Conservation (phyloP, 2,888 invertebrate species). For the Cheilosia vulpina region DNA sequence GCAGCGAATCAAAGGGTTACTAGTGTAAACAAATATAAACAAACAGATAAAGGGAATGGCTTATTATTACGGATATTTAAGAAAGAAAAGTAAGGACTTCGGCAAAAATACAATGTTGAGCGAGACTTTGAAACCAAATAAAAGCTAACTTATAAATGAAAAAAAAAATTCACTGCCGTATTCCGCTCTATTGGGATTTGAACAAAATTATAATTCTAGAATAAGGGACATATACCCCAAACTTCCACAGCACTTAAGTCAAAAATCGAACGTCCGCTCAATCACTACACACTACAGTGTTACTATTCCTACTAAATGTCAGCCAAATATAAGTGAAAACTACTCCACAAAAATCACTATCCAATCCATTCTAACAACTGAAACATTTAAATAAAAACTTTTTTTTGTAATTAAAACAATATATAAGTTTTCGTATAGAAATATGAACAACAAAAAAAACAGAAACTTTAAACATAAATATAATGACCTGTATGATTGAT, state of each 20-base stretch:
- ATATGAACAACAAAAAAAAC: background rate
- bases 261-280: conserved; percentile 16
- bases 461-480: conserved; percentile 27
- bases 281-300: conserved; percentile 41
- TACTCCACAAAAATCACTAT: conserved; percentile 25
- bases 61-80: background rate
- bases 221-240: conserved; percentile 20
- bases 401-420: conserved; percentile 22
- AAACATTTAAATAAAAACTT: conserved; percentile 1
- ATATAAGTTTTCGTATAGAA: conserved; percentile 27
- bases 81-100: background rate
- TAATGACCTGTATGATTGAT: conserved; percentile 41
- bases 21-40: background rate
- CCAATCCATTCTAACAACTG: conserved; percentile 13
- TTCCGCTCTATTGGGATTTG: conserved; percentile 56
- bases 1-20: too few relatives aligned
- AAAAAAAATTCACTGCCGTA: conserved; percentile 69
- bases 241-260: conserved; percentile 13
- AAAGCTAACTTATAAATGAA: conserved; percentile 16
- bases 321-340: conserved; percentile 51
- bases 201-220: conserved; percentile 15
- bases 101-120: background rate
- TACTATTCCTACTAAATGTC: conserved; percentile 31
- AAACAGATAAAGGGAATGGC: background rate
- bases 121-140: conserved; percentile 11